A percentile compares a stretch with the other conserved stretches of the same genome.
Conservation (phyloP, 2,113 vertebrate species). For the Ceratotherium simum region DNA sequence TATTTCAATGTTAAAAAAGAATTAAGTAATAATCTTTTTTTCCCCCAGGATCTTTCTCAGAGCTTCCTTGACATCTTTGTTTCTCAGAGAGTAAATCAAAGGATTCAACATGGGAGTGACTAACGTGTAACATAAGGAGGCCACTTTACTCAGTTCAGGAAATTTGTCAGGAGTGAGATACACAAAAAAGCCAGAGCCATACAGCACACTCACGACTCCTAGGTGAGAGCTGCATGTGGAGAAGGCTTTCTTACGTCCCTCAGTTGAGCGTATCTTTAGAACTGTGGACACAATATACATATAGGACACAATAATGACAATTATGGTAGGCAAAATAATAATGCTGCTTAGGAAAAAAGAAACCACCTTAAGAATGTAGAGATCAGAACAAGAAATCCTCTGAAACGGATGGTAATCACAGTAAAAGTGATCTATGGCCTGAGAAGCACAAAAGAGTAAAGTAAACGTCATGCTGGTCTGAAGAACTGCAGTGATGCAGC, state of each 20-base stretch:
- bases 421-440: constrained; percentile 78
- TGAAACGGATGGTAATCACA: constrained; percentile 74
- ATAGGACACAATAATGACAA: constrained; percentile 71
- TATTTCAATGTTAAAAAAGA: neutral
- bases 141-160: constrained; percentile 72
- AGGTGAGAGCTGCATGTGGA: constrained; percentile 8
- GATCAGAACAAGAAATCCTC: constrained; percentile 76
- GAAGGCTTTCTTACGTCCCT: constrained; percentile 78
- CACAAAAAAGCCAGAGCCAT: constrained; percentile 74
- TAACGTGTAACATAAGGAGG: constrained; percentile 35
- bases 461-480: constrained; percentile 71
- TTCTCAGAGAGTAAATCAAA: constrained; percentile 81
- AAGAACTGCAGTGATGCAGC: constrained; percentile 59
- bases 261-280: constrained; percentile 66
- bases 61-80: constrained; percentile 80
- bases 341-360: constrained; percentile 63
- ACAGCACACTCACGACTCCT: neutral
- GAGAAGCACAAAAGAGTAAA: constrained; percentile 72
- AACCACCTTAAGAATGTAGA: constrained; percentile 1
- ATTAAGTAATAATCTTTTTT: neutral
- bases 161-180: constrained; percentile 69
- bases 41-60: neutral
- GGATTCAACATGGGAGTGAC: constrained; percentile 74
- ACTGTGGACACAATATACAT: constrained; percentile 67
- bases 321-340: constrained; percentile 63